Evolutionary conservation across 2,888 invertebrate species (phyloP).

Genomic region (Cantharis rufa): DNA sequence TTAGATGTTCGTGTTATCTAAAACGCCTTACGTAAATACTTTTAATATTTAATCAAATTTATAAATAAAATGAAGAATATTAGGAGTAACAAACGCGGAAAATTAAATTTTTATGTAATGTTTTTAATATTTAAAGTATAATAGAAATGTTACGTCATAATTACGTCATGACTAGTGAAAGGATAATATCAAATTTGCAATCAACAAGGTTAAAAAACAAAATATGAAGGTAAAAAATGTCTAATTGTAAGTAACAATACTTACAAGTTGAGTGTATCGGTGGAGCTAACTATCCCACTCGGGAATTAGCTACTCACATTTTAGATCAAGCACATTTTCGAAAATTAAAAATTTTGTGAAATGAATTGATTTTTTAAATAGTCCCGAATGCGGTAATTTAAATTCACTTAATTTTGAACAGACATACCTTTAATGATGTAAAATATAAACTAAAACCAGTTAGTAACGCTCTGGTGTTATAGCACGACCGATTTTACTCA

Average conservation of each 20-base stretch:
- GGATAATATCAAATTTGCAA: constrained; percentile 26
- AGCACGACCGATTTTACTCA: background rate
- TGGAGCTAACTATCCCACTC: background rate
- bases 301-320: background rate
- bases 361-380: background rate
- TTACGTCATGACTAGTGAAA: constrained; percentile 14
- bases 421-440: background rate
- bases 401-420: background rate
- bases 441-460: background rate
- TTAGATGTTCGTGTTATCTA: background rate
- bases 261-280: background rate
- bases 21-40: background rate
- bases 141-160: background rate
- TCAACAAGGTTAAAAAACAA: constrained; percentile 24
- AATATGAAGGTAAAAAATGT: constrained; percentile 2
- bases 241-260: background rate
- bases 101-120: background rate
- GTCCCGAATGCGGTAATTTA: background rate
- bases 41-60: background rate
- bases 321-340: background rate
- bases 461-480: background rate
- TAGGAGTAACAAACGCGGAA: background rate
- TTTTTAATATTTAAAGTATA: background rate
- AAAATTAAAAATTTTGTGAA: background rate
- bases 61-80: background rate